Evolutionary conservation across 2,113 vertebrate genomes (phyloP).

Genomic region (Amazona vittata): DNA sequence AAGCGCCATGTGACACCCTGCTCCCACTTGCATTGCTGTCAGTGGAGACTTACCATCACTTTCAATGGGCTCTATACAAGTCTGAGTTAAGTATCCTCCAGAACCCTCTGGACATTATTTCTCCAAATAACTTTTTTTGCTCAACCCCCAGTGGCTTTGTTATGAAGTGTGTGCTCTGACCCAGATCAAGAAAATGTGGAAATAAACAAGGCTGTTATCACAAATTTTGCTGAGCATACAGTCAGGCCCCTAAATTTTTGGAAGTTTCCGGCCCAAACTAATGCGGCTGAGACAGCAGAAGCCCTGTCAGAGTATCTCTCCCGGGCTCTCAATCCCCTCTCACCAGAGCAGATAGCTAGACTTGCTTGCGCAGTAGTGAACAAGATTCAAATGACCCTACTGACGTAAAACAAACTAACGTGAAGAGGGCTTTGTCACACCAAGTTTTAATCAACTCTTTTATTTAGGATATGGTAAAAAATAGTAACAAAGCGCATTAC

Average conservation of each 20-base stretch:
- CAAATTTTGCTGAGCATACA: neutral
- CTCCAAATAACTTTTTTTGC: neutral
- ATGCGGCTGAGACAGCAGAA: neutral
- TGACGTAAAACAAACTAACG: neutral
- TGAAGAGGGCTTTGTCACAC: neutral
- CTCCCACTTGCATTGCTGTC: neutral
- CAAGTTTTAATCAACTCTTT: neutral
- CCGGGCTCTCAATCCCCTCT: neutral
- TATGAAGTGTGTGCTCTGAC: neutral
- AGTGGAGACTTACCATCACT: neutral
- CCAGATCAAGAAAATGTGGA: neutral
- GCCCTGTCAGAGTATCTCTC: neutral
- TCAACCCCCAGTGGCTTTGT: neutral
- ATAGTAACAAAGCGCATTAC: neutral
- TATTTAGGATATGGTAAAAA: neutral
- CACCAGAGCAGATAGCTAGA: neutral
- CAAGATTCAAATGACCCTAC: neutral
- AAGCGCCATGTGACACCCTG: neutral
- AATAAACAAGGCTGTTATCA: neutral
- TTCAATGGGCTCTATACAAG: neutral
- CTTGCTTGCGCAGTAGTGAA: neutral
- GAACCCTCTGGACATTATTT: neutral
- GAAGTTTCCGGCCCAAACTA: neutral
- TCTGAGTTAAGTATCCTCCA: neutral
- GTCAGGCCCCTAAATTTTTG: neutral